Base-by-base conservation (phyloP, 1,140 invertebrate genomes). In the Heliconius hermathena region DNA sequence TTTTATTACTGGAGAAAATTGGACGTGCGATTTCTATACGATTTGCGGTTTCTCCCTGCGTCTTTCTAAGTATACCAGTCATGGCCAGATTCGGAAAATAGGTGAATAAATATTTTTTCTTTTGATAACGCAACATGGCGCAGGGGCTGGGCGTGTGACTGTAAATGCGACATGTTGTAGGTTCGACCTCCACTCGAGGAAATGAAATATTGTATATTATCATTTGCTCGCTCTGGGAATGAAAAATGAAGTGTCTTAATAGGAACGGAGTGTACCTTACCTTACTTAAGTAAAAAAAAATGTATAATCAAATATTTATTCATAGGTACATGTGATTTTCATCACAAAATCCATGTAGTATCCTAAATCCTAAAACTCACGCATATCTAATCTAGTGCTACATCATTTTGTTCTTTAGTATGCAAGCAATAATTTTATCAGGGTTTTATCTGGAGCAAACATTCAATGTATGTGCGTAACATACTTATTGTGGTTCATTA, bases 1-100 rank as follows among this genome's bases (percentile, higher is more conserved):
- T 66, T 66, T 29, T 46, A 46, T 46, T 66, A 66, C 26, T 66
- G 13, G 4, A 66, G 13, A 16, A 66, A 26, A 66, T 66, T 66
- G 60, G 60, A 29, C n/a, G 8, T 66, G 60, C 13, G 26, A 66
- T 66, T 66, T 66, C 60, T 66, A 66, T 66, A 66, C 26, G 72
- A 73, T 49, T 73, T 73, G 20, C 41, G 41, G 38, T 49, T 49
- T 29, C 13, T 29, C n/a, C n/a, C n/a, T 13, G 60, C 1, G 22
- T 16, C 1, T 66, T 66, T 66, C 60, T 29, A 11, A 29, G 22
- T 26, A 60, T 26, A 66, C 11, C 22, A 66, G 60, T 66, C 60
- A 66, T 26, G 9, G 13, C 11, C 60, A 66, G 60, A 29, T 29
- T 26, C 60, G 0, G 41, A 16, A 46, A 46, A n/a, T 22, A 18